phyloP scores from a whole-genome alignment of 2,797 vertebrate genomes.

The Geotria australis region DNA sequence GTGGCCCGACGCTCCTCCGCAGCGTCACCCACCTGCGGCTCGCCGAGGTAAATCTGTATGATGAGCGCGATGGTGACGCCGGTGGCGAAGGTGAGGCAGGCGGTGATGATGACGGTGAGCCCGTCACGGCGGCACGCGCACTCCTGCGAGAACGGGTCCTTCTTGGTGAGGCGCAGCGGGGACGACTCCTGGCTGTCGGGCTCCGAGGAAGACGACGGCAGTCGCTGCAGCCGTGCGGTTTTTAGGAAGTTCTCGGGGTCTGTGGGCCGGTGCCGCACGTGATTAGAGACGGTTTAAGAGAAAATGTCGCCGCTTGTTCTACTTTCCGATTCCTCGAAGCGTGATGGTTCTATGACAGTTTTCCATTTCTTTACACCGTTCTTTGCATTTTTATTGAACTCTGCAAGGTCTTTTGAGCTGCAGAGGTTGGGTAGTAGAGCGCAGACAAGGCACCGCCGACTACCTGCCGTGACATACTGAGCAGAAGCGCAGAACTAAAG shows the following conservation, averaged over 20 bases:
- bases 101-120: slow-evolving; percentile 74
- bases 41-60: slow-evolving; percentile 92
- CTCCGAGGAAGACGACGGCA: slow-evolving; percentile 73
- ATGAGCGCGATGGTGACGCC: slow-evolving; percentile 76
- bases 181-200: slow-evolving; percentile 48
- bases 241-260: slow-evolving; percentile 79
- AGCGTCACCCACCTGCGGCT: slow-evolving; percentile 32
- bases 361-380: no score
- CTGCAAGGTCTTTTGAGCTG: no score
- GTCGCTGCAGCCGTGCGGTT: slow-evolving; percentile 58
- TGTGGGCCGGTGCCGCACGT: slow-evolving; percentile 6
- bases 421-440: no score
- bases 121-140: slow-evolving; percentile 72
- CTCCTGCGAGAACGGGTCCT: slow-evolving; percentile 43
- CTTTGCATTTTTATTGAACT: no score
- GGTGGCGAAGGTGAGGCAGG: slow-evolving; percentile 70
- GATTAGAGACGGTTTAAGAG: no score
- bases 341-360: no score
- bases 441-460: no score
- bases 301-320: no score
- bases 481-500: no score
- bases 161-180: slow-evolving; percentile 53
- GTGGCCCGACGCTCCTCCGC: background rate
- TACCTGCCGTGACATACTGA: no score
- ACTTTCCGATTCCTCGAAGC: no score